phyloP scores from a whole-genome alignment of 2,888 invertebrate species.

The Thyatira batis region DNA sequence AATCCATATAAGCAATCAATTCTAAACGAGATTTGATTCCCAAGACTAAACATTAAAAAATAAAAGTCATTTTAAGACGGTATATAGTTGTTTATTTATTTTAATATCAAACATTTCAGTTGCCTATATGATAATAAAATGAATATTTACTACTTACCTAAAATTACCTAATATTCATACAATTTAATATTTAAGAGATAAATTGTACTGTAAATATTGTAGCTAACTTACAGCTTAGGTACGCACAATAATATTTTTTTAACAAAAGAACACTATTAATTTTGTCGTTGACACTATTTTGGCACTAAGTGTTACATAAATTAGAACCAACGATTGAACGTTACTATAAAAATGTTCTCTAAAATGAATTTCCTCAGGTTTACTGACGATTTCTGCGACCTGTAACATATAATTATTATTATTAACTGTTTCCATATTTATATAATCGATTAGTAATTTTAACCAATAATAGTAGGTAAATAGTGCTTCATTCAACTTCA shows the following conservation, averaged over 20 bases:
- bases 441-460: too few relatives aligned
- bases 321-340: conserved; percentile 58
- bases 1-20: too few relatives aligned
- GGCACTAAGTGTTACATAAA: conserved; percentile 67
- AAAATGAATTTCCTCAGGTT: conserved; percentile 43
- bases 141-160: conserved; percentile 49
- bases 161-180: conserved; percentile 46
- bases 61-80: conserved; percentile 20
- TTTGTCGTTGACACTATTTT: conserved; percentile 54
- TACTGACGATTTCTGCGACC: conserved; percentile 79
- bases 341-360: conserved; percentile 49
- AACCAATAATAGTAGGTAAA: too few relatives aligned
- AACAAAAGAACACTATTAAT: conserved; percentile 31
- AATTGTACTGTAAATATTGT: conserved; percentile 52
- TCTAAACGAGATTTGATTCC: too few relatives aligned
- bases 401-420: conserved; percentile 41
- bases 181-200: conserved; percentile 48
- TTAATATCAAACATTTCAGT: conserved; percentile 66
- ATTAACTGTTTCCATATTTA: conserved; percentile 3
- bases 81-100: conserved; percentile 69
- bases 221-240: conserved; percentile 45
- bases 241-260: conserved; percentile 33
- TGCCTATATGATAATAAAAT: conserved; percentile 56
- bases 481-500: too few relatives aligned
- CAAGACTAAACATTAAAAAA: background rate